Percentiles rank a stretch among this genome's conserved stretches.
These are phyloP conservation scores for Kryphioiulus occultus DNA, from an alignment of 2,888 invertebrate genomes.

Conservation along the genomic window DNA sequence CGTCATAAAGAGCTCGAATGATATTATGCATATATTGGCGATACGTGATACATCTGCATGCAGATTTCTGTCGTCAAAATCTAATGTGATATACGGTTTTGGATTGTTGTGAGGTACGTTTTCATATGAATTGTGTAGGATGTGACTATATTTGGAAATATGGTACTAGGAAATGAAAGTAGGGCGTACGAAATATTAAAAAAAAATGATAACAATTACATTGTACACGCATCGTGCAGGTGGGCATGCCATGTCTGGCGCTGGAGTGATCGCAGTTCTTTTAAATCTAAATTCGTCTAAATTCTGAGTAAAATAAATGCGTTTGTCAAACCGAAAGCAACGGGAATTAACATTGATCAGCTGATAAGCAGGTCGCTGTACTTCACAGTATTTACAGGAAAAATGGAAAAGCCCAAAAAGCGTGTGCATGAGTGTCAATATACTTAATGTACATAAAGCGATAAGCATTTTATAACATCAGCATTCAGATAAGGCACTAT, in stretches of 20 bases:
- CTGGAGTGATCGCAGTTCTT: not conserved
- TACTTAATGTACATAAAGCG: not conserved
- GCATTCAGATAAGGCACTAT: not conserved
- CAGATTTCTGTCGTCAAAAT: not conserved
- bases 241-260: not conserved
- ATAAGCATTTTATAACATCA: not conserved
- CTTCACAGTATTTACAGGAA: not conserved
- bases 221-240: not conserved
- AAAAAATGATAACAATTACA: not conserved
- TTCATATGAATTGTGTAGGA: not conserved
- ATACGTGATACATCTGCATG: not conserved
- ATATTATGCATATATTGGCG: no score
- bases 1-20: no score
- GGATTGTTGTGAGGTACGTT: not conserved
- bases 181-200: not conserved
- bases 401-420: not conserved
- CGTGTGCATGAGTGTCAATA: not conserved
- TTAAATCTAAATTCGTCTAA: not conserved
- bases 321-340: not conserved
- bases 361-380: not conserved
- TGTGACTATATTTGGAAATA: not conserved
- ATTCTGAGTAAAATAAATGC: not conserved
- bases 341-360: not conserved
- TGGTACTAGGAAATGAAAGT: slow-evolving; percentile 24
- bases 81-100: not conserved